Percentiles rank a stretch among this genome's conserved stretches.
These are phyloP conservation scores for Nomia melanderi DNA, from an alignment of 1,140 invertebrate species.

Conservation along the genomic window DNA sequence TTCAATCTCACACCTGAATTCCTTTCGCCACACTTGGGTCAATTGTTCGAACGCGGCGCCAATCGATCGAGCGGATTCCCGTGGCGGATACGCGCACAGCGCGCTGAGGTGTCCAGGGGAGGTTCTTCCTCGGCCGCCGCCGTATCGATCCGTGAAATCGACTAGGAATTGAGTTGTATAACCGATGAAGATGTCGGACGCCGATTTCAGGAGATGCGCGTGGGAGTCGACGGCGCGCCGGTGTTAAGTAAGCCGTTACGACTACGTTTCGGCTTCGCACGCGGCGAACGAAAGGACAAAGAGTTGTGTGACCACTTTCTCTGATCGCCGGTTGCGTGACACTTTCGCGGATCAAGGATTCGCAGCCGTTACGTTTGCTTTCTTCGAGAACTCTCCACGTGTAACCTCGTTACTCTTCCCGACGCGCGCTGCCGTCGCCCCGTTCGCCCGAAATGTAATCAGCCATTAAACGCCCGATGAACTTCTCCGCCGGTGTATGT, in stretches of 20 bases:
- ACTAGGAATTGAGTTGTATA: background rate
- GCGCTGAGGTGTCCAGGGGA: too few relatives aligned
- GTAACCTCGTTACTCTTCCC: background rate
- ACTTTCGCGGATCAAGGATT: constrained; percentile 33
- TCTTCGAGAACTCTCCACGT: background rate
- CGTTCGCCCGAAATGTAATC: too few relatives aligned
- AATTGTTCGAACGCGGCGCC: too few relatives aligned
- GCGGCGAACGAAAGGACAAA: constrained; percentile 35
- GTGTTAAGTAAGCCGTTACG: constrained; percentile 5
- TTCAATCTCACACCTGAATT: background rate
- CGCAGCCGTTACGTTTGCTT: constrained; percentile 17
- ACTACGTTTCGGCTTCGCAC: background rate
- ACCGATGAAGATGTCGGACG: background rate
- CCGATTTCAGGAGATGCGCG: background rate
- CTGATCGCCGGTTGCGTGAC: constrained; percentile 28
- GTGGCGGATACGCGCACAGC: too few relatives aligned
- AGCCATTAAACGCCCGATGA: too few relatives aligned
- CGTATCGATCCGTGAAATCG: background rate
- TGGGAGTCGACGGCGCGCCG: constrained; percentile 1
- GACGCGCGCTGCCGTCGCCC: too few relatives aligned
- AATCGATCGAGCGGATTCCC: too few relatives aligned
- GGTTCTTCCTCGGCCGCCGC: too few relatives aligned
- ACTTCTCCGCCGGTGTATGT: too few relatives aligned
- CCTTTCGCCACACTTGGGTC: background rate
- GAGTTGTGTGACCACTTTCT: constrained; percentile 42